phyloP scores from a whole-genome alignment of 2,888 invertebrate species.

The Tachystola acroxantha region DNA sequence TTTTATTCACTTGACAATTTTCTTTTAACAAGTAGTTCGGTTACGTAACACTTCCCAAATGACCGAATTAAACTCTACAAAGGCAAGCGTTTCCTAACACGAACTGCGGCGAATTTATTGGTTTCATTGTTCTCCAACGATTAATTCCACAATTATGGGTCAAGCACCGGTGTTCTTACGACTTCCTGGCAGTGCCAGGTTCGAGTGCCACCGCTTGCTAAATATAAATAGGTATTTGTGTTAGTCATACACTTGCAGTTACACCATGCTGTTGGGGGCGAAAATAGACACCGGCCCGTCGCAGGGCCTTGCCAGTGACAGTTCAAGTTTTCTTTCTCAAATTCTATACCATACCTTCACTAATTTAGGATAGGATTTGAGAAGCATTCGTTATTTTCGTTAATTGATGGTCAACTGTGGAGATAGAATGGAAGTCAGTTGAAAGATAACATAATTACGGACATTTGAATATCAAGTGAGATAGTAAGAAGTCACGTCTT shows the following conservation, averaged over 20 bases:
- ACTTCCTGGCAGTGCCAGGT: slow-evolving; percentile 50
- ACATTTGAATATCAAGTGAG: too few species aligned
- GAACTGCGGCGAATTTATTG: slow-evolving; percentile 21
- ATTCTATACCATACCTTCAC: too few species aligned
- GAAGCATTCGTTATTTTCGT: too few species aligned
- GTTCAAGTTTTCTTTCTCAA: slow-evolving; percentile 21
- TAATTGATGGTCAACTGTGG: too few species aligned
- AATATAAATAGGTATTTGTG: slow-evolving; percentile 43
- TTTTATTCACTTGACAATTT: too few species aligned
- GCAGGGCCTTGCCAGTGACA: slow-evolving; percentile 30
- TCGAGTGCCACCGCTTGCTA: slow-evolving; percentile 33
- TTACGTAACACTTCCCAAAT: background rate
- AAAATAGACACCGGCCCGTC: slow-evolving; percentile 31
- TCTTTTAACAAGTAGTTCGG: too few species aligned
- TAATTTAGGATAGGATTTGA: too few species aligned
- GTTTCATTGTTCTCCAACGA: slow-evolving; percentile 37
- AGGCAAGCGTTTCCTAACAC: background rate
- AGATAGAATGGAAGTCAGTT: too few species aligned
- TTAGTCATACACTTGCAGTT: slow-evolving; percentile 20
- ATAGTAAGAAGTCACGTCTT: too few species aligned
- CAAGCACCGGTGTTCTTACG: slow-evolving; percentile 43
- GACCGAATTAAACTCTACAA: background rate
- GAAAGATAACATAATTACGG: too few species aligned
- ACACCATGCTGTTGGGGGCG: slow-evolving; percentile 16
- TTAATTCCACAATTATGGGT: slow-evolving; percentile 48